phyloP scores from a whole-genome alignment of 2,888 invertebrate species.

The Noctua comes region DNA sequence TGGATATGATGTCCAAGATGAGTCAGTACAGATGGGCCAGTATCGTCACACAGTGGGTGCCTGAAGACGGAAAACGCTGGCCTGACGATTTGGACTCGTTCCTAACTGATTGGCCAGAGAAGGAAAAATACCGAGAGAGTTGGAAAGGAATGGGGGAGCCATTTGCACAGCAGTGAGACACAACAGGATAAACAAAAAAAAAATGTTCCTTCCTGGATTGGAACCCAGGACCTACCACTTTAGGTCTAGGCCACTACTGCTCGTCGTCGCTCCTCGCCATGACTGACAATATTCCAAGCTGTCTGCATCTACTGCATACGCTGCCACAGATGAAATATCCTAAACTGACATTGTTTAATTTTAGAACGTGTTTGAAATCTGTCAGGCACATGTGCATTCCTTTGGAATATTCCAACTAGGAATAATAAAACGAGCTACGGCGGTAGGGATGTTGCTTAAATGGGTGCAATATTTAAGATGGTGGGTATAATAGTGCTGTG shows the following conservation, averaged over 20 bases:
- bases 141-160: neutral
- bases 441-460: constrained; percentile 40
- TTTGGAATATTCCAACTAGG: constrained; percentile 18
- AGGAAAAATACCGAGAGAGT: neutral
- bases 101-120: neutral
- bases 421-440: constrained; percentile 54
- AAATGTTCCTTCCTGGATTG: neutral
- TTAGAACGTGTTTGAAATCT: constrained; percentile 63
- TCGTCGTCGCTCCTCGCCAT: constrained; percentile 10
- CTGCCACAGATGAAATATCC: constrained; percentile 58
- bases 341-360: constrained; percentile 69
- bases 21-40: neutral
- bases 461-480: constrained; percentile 34
- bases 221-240: neutral
- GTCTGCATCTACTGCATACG: constrained; percentile 57
- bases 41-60: neutral
- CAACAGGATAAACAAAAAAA: neutral
- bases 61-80: neutral
- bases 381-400: constrained; percentile 62
- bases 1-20: neutral
- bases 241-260: neutral
- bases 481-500: neutral
- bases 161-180: neutral
- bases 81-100: neutral
- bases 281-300: constrained; percentile 69